These are phyloP conservation scores for Saccostrea glomerata DNA, from an alignment of 1,140 invertebrate genomes.

Conservation along the genomic window DNA sequence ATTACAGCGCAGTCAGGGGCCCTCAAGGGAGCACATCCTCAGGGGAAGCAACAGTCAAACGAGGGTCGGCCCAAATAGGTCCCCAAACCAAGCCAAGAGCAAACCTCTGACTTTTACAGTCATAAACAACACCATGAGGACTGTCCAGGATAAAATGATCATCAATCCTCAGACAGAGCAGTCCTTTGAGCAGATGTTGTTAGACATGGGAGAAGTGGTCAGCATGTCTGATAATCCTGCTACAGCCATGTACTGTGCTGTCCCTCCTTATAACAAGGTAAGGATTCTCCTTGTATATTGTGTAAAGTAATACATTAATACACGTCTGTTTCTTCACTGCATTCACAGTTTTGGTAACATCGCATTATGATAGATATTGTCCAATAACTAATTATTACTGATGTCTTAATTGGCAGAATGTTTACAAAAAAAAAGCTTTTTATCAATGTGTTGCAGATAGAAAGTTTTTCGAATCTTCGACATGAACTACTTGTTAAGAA, in stretches of 20 bases:
- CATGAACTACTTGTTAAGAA: conserved; percentile 38
- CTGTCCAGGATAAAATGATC: conserved; percentile 43
- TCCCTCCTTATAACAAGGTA: conserved; percentile 41
- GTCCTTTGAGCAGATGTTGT: conserved; percentile 45
- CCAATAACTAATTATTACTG: background rate
- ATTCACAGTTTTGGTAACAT: background rate
- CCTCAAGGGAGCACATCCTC: conserved; percentile 35
- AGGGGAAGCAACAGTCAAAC: background rate
- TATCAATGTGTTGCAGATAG: conserved; percentile 35
- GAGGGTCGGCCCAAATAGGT: background rate
- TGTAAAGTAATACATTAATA: too few species aligned
- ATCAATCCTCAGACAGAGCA: conserved; percentile 50
- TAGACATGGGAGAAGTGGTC: conserved; percentile 45
- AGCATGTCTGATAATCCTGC: conserved; percentile 36
- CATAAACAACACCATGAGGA: conserved; percentile 41
- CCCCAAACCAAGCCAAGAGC: background rate
- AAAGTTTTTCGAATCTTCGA: conserved; percentile 43
- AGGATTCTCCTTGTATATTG: background rate
- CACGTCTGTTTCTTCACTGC: too few species aligned
- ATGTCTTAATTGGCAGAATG: background rate
- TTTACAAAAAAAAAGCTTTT: background rate
- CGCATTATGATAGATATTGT: background rate
- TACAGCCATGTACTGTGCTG: conserved; percentile 31
- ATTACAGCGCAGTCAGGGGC: conserved; percentile 16
- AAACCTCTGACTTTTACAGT: conserved; percentile 42